Evolutionary conservation across 2,113 vertebrate species (phyloP), one percentile per base, ranked within the genome.

Genomic region (Cariama cristata): DNA sequence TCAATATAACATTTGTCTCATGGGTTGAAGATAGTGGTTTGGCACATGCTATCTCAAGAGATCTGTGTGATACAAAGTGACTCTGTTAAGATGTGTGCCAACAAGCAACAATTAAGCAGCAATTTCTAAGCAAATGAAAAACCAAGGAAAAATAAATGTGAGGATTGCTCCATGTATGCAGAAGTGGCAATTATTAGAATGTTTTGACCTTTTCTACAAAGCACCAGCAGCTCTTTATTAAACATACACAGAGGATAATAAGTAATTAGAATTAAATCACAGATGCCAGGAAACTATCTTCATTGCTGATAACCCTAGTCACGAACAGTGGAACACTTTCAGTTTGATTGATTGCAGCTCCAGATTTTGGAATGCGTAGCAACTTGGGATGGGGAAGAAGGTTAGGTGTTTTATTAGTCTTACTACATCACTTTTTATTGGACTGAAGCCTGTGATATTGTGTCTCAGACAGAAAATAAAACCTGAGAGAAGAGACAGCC

Each of bases 201-300:
- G 27, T 20, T 95, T 69, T 94, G 81, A 74, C 82, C 82, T 92
- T 93, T 96, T 84, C 85, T 69, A 30, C 30, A 32, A 86, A 74
- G 66, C 4, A 1, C 50, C 10, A 68, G 40, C 30, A 66, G 49
- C 81, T 86, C 66, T 94, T 94, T 95, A 80, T 93, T 92, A 97
- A 88, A 92, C 6, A 7, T 30, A 88, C 47, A 47, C 79, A 55
- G 33, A 95, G 40, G 59, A 76, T 92, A 95, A 74, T 47, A 90
- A 73, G 44, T 90, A 91, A 94, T 96, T 95, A 93, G 87, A 97
- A 79, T 74, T 79, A 88, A 88, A 86, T 80, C 67, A 90, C 38
- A 92, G 59, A 72, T 92, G 50, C 53, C 45, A 79, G 42, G 42
- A 90, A 94, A 38, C 20, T 33, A 44, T 72, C 28, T 86, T 85